Conservation (phyloP, 2,888 invertebrate species). For the Trypoxylon attenuatum region DNA sequence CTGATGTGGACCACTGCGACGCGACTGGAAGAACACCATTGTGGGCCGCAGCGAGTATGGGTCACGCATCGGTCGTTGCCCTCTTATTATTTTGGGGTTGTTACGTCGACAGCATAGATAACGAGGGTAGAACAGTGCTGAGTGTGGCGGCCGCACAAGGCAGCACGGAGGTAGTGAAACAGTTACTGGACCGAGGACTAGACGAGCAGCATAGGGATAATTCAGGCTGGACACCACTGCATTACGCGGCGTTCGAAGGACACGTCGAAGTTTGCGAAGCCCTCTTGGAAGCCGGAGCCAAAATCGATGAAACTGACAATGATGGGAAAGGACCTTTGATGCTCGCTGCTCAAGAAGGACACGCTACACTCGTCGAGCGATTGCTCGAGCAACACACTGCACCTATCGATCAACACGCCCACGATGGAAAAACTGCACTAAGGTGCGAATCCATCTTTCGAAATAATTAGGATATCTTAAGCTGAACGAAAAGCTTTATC, state of each 20-base stretch:
- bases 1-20: constrained; percentile 92
- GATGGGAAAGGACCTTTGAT: constrained; percentile 92
- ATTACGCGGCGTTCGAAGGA: constrained; percentile 96
- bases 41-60: constrained; percentile 95
- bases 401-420: constrained; percentile 89
- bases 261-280: constrained; percentile 89
- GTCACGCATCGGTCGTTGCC: constrained; percentile 90
- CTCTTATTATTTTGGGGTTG: constrained; percentile 96
- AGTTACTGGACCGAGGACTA: constrained; percentile 89
- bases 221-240: constrained; percentile 97
- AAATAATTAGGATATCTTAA: not conserved
- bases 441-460: constrained; percentile 74
- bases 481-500: too few species aligned
- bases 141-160: constrained; percentile 91
- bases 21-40: constrained; percentile 88
- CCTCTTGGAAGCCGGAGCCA: constrained; percentile 89
- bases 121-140: constrained; percentile 93
- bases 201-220: constrained; percentile 94
- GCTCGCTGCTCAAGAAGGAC: constrained; percentile 93
- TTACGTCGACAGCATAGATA: constrained; percentile 95
- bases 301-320: constrained; percentile 92
- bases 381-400: constrained; percentile 85
- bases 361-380: constrained; percentile 81
- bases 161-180: constrained; percentile 91
- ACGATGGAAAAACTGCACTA: constrained; percentile 92